Evolutionary conservation across 53 echinoderm and acorn worm species (phyloP), one percentile per base, ranked within the genome.

Genomic region (Patiria pectinifera): DNA sequence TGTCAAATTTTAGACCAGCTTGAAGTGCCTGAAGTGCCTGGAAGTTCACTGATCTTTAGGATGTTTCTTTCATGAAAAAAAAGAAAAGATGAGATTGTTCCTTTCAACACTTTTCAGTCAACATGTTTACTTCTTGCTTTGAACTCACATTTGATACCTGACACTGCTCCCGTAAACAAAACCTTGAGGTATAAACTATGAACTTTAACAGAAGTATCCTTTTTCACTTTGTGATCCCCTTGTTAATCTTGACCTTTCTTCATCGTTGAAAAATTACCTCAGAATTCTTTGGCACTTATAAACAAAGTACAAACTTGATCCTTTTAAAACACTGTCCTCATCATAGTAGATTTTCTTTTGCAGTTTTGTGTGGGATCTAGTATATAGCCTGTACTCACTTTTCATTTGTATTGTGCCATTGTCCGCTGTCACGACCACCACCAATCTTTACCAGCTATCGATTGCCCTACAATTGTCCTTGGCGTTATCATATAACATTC

Each of bases 391-490:
- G 66, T 18, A 0, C 10, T 13, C 66, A 66, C 66, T 13, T 12
- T 2, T 12, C 60, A 1, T 60, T 70, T 12, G 16, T 18, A 70
- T 16, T 70, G 70, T 70, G 11, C 14, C 74, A 74, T 24, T 74
- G 24, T 74, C 24, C 21, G 22, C 9, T 74, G 1, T 74, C 24
- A 23, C 74, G 13, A 9, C 23, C 74, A 74, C 80, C 45, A 44
- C 80, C 80, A 45, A 46, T 79, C 80, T 82, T 58, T 82, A 82
- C 58, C 75, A 58, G 23, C 9, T 88, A 88, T 88, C 77, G 88
- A 88, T 88, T 45, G 13, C 45, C n/a, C 71, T 60, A 58, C 47
- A 77, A 26, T 78, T 76, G 88, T 62, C 87, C 87, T 87, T 76
- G 87, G 16, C 61, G 19, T 59, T 88, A 88, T 61, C 62, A 76